A percentile compares a stretch with the other conserved stretches of the same genome.
Evolutionary conservation across 2,888 invertebrate genomes (phyloP).

Genomic region (Tinea pellionella): DNA sequence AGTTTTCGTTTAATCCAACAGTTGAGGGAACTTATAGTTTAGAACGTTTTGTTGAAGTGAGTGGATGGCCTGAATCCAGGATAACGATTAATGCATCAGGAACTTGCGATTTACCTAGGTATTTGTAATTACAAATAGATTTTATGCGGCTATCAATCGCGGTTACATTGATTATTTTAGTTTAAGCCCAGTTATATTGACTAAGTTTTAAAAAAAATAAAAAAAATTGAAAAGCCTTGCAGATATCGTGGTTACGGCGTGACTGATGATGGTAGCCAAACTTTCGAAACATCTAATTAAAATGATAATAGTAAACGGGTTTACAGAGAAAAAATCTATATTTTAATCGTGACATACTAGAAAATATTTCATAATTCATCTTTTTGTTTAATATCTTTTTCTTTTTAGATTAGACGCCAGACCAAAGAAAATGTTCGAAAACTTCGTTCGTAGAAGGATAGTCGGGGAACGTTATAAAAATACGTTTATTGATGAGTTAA

Average conservation of each 20-base stretch:
- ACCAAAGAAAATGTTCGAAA: slow-evolving; percentile 59
- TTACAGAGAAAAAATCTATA: too few relatives aligned
- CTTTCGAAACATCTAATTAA: too few relatives aligned
- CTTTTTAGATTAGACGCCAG: slow-evolving; percentile 48
- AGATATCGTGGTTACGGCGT: too few relatives aligned
- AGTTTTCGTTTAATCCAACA: slow-evolving; percentile 53
- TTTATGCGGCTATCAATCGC: too few relatives aligned
- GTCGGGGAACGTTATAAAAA: slow-evolving; percentile 49
- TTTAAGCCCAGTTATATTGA: too few relatives aligned
- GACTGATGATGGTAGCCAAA: too few relatives aligned
- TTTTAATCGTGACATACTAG: too few relatives aligned
- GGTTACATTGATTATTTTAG: too few relatives aligned
- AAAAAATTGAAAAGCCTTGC: too few relatives aligned
- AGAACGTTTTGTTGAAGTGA: slow-evolving; percentile 53
- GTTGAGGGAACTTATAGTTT: slow-evolving; percentile 46
- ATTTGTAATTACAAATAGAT: slow-evolving; percentile 13
- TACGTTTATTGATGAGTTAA: slow-evolving; percentile 52
- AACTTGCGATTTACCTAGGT: slow-evolving; percentile 58
- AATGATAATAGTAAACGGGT: too few relatives aligned
- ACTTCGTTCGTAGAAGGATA: slow-evolving; percentile 45
- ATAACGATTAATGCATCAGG: slow-evolving; percentile 41
- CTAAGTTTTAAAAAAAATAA: too few relatives aligned
- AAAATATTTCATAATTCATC: neutral
- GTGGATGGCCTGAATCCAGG: slow-evolving; percentile 57
- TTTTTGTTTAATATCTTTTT: neutral